phyloP scores from a whole-genome alignment of 2,888 invertebrate genomes.

The Eugnorisma glareosa region DNA sequence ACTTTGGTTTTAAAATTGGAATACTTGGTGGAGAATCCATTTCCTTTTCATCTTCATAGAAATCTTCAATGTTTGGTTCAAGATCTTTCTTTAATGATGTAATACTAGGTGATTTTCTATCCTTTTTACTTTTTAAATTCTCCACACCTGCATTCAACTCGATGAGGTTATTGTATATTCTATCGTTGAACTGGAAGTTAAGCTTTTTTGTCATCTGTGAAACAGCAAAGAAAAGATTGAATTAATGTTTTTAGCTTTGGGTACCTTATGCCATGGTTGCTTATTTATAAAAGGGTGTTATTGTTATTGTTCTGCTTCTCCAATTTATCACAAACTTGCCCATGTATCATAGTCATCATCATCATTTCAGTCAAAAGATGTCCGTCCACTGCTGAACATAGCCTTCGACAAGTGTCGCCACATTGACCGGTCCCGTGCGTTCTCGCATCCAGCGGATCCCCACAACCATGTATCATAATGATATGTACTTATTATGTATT shows the following conservation, averaged over 20 bases:
- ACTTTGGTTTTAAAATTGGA: conserved; percentile 79
- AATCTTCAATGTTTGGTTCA: conserved; percentile 88
- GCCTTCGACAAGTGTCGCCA: no score
- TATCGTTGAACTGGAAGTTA: conserved; percentile 87
- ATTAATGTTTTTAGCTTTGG: not conserved
- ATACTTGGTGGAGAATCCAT: conserved; percentile 79
- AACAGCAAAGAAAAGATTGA: conserved; percentile 7
- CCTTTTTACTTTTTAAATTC: conserved; percentile 75
- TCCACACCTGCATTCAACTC: conserved; percentile 83
- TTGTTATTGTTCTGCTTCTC: not conserved
- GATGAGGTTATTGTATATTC: conserved; percentile 86
- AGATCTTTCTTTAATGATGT: conserved; percentile 80
- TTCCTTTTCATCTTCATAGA: conserved; percentile 81
- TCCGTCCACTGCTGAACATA: no score
- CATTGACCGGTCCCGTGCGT: no score
- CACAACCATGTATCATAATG: not conserved
- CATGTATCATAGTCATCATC: not conserved
- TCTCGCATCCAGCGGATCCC: no score
- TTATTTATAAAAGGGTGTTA: not conserved
- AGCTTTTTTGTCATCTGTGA: conserved; percentile 86
- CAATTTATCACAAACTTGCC: not conserved
- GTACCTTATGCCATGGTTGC: not conserved
- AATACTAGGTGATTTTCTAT: conserved; percentile 69
- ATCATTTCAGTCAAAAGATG: no score
- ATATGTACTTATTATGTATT: not conserved